phyloP scores from a whole-genome alignment of 2,113 vertebrate genomes.

The Clupea harengus region DNA sequence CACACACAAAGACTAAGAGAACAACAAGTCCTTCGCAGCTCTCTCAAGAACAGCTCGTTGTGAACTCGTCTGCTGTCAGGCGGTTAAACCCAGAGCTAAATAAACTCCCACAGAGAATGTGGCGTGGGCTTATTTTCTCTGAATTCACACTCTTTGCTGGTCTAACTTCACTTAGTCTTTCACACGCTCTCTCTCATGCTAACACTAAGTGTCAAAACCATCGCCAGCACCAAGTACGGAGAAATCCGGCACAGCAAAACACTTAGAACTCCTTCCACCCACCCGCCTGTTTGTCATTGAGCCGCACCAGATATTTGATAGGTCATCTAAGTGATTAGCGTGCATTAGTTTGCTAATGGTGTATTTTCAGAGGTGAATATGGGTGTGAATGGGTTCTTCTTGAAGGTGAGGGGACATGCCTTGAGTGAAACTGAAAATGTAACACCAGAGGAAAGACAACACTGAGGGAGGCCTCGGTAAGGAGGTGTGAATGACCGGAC shows the following conservation, averaged over 20 bases:
- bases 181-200: not conserved
- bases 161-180: not conserved
- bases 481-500: slow-evolving; percentile 40
- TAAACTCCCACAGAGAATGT: not conserved
- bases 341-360: not conserved
- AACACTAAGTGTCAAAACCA: not conserved
- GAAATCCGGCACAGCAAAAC: not conserved
- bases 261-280: not conserved
- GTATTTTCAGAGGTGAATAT: not conserved
- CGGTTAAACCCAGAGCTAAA: not conserved
- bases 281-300: not conserved
- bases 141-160: not conserved
- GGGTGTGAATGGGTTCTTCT: not conserved
- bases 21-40: not conserved
- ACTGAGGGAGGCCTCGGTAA: not conserved
- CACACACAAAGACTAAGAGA: not conserved
- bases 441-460: not conserved
- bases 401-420: not conserved
- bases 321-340: not conserved
- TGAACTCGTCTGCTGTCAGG: not conserved
- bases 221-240: not conserved
- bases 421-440: slow-evolving; percentile 15
- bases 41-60: not conserved
- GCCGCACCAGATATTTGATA: not conserved
- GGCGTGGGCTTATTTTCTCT: not conserved